These are phyloP conservation scores for Alexandromys fortis DNA, from an alignment of 2,113 vertebrate genomes.

Conservation along the genomic window DNA sequence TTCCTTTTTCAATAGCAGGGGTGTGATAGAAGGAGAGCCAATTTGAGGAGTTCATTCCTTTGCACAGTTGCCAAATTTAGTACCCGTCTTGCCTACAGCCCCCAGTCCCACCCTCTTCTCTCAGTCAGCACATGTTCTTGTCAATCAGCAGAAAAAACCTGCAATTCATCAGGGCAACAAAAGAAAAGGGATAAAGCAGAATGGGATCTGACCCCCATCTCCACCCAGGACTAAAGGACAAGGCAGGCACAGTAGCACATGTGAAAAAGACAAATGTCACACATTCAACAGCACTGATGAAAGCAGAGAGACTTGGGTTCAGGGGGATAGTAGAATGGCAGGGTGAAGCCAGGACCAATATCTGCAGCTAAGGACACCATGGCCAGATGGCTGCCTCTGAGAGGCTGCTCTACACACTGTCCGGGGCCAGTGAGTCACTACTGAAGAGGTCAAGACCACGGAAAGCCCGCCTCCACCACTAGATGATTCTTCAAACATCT, in stretches of 20 bases:
- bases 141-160: conserved; percentile 69
- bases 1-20: conserved; percentile 50
- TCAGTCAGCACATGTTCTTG: conserved; percentile 35
- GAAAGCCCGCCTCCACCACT: not conserved
- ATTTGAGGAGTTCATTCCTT: conserved; percentile 57
- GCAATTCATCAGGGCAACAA: conserved; percentile 30
- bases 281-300: not conserved
- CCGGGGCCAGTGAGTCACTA: not conserved
- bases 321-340: not conserved
- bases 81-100: not conserved
- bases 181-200: not conserved
- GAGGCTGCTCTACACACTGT: conserved; percentile 24
- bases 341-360: not conserved
- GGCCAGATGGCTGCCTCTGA: not conserved
- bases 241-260: not conserved
- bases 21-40: not conserved
- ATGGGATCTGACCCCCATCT: not conserved
- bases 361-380: not conserved
- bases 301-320: not conserved
- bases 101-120: not conserved
- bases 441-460: conserved; percentile 58
- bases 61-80: conserved; percentile 49
- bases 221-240: not conserved
- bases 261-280: not conserved
- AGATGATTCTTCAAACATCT: not conserved